Base-by-base conservation (phyloP, 2,888 invertebrate species). In the Pantelozetes paolii region DNA sequence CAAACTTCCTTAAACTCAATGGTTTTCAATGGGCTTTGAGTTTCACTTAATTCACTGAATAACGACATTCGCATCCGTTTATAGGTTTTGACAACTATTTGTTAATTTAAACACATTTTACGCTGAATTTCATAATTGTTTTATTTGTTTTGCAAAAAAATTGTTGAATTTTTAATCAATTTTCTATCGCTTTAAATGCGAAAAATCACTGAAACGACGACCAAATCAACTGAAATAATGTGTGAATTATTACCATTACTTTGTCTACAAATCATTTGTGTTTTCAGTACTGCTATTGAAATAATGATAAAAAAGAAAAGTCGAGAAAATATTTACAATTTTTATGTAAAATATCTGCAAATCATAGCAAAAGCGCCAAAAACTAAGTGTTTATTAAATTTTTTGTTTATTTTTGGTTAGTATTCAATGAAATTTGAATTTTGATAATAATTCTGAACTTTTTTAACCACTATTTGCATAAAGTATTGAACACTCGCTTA, bases 51-150 rank as follows among this genome's bases (percentile, higher is more conserved):
- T 54, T 23, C 54, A 54, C 13, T 23, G 54, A 54, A 54, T 54
- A 54, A 54, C 54, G 54, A 54, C 54, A 54, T 54, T 54, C 54
- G 50, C 23, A 26, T 54, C 54, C 54, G 54, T 54, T 54, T 54
- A 54, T 23, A 13, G 20, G 2, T 23, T 23, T 54, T 54, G 23
- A 23, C 23, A 5, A 26, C 54, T 54, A 5, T 54, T 54, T 54
- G 23, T 54, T 23, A 54, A 23, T 8, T 54, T 54, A 23, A 23
- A 26, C 26, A 9, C 54, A 54, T 36, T 36, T 36, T 8, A 36
- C 9, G 36, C 9, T 36, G 36, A 8, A 36, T 36, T 36, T 36
- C 9, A 9, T 36, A 36, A 36, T 36, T 8, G 6, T 36, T 9
- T 36, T 8, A 36, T 36, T 36, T 9, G 9, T 8, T 8, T 9